Percentiles rank a stretch among this genome's conserved stretches.
phyloP scores from a whole-genome alignment of 2,797 vertebrate species.

The Liparis tanakae region DNA sequence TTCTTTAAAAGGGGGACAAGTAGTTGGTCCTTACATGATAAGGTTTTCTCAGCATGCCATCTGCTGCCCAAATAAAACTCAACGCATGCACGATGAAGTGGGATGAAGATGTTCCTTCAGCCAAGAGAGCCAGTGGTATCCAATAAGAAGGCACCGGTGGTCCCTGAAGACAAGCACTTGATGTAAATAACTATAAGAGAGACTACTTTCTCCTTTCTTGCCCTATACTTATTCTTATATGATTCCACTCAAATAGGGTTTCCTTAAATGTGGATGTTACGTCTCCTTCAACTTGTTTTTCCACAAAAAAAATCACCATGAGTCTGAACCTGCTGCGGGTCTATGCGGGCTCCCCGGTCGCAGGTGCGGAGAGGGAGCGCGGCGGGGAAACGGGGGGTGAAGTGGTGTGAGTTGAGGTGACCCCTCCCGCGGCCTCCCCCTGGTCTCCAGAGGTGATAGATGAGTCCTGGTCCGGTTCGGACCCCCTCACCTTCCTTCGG shows the following conservation, averaged over 20 bases:
- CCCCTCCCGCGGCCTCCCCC: conserved; percentile 73
- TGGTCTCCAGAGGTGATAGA: conserved; percentile 91
- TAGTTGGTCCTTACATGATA: background rate
- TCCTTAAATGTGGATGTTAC: background rate
- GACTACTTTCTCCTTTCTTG: background rate
- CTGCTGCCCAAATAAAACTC: conserved; percentile 15
- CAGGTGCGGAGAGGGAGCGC: conserved; percentile 56
- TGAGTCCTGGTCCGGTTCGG: conserved; percentile 92
- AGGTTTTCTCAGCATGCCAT: conserved; percentile 15
- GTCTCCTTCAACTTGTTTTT: background rate
- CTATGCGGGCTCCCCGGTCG: conserved; percentile 76
- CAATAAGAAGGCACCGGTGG: background rate
- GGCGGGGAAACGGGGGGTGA: conserved; percentile 79
- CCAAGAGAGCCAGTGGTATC: conserved; percentile 6
- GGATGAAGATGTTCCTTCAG: conserved; percentile 7
- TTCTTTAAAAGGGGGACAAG: background rate
- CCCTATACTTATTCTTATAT: background rate
- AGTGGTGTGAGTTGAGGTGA: conserved; percentile 55
- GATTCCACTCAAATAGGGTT: background rate
- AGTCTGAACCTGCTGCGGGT: conserved; percentile 52
- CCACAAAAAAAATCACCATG: background rate
- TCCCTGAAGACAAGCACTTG: background rate
- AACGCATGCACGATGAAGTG: background rate
- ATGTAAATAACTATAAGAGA: background rate
- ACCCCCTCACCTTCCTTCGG: conserved; percentile 84